Evolutionary conservation across 2,888 invertebrate genomes (phyloP).

Genomic region (Suillia variegata): DNA sequence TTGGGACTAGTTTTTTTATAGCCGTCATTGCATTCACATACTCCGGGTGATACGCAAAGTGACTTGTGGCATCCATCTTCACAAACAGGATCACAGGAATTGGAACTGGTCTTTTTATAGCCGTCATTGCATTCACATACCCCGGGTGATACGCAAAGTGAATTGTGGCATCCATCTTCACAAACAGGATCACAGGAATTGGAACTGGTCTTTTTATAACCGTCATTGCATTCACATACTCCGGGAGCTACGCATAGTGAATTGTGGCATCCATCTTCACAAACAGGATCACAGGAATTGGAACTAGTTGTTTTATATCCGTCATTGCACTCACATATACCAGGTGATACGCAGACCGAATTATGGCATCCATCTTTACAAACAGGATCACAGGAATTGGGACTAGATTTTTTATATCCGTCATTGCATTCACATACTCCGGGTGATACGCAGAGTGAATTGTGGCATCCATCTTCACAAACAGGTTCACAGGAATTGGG

Average conservation of each 20-base stretch:
- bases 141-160: conserved; percentile 52
- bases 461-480: conserved; percentile 37
- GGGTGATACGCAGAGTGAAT: conserved; percentile 51
- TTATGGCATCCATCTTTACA: conserved; percentile 27
- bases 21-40: conserved; percentile 26
- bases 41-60: conserved; percentile 43
- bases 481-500: conserved; percentile 32
- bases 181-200: conserved; percentile 24
- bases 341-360: conserved; percentile 46
- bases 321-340: conserved; percentile 38
- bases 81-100: conserved; percentile 29
- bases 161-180: conserved; percentile 34
- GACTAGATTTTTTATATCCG: conserved; percentile 19
- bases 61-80: conserved; percentile 44
- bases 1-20: conserved; percentile 4
- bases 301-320: conserved; percentile 29
- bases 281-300: conserved; percentile 30
- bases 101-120: conserved; percentile 20
- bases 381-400: conserved; percentile 60
- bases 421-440: conserved; percentile 27
- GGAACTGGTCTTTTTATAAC: conserved; percentile 36
- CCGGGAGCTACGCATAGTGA: conserved; percentile 47
- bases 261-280: conserved; percentile 31
- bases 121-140: conserved; percentile 57
- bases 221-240: conserved; percentile 36